Percentiles rank a stretch among this genome's conserved stretches.
phyloP scores from a whole-genome alignment of 1,140 invertebrate genomes.

The Platyura marginata region DNA sequence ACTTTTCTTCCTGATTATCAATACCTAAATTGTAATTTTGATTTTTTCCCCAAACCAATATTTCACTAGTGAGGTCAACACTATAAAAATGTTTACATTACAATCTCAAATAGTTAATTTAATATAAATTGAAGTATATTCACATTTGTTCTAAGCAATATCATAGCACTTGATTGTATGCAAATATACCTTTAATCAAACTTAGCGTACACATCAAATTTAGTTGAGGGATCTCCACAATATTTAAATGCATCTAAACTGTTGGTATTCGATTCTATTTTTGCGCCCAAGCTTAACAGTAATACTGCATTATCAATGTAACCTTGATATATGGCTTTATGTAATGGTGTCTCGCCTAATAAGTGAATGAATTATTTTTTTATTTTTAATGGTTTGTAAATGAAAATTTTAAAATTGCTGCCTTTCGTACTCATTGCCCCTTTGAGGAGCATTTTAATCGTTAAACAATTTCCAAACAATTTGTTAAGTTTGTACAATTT shows the following conservation, averaged over 20 bases:
- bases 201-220: not conserved
- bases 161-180: not conserved
- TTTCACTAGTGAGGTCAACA: constrained; percentile 20
- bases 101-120: not conserved
- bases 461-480: too few species aligned
- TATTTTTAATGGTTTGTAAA: too few species aligned
- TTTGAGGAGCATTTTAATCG: too few species aligned
- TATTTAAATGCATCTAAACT: constrained; percentile 17
- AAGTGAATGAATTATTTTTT: too few species aligned
- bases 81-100: not conserved
- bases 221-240: constrained; percentile 11
- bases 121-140: not conserved
- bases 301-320: constrained; percentile 39
- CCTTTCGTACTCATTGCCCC: too few species aligned
- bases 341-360: constrained; percentile 33
- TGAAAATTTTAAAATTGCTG: too few species aligned
- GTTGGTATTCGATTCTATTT: constrained; percentile 15
- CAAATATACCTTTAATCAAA: not conserved
- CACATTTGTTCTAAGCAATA: not conserved
- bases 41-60: constrained; percentile 53
- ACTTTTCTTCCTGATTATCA: constrained; percentile 13
- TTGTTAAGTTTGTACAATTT: too few species aligned
- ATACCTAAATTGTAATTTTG: constrained; percentile 46
- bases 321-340: constrained; percentile 49
- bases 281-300: constrained; percentile 31